Evolutionary conservation across 2,888 invertebrate genomes (phyloP).

Genomic region (Napeogenes inachia): DNA sequence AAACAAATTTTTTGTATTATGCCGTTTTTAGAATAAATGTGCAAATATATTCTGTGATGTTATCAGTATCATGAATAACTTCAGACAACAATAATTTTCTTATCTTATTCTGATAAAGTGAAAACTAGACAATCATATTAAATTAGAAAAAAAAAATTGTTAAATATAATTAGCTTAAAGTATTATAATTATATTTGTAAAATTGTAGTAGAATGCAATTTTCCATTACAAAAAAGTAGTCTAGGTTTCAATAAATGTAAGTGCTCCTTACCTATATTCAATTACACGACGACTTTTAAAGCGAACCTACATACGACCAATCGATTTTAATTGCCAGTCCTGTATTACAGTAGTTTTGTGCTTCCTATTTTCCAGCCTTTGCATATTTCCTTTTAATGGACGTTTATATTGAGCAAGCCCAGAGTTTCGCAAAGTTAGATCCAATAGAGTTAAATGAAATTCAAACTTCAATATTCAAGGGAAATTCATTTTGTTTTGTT

Average conservation of each 20-base stretch:
- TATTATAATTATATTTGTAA: neutral
- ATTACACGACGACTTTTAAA: conserved; percentile 15
- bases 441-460: conserved; percentile 21
- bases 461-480: conserved; percentile 10
- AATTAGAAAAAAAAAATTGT: no score
- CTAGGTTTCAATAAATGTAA: neutral
- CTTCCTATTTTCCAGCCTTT: conserved; percentile 16
- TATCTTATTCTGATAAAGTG: no score
- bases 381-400: conserved; percentile 21
- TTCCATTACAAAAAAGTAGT: neutral
- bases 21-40: no score
- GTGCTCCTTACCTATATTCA: conserved; percentile 1
- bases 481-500: conserved; percentile 9
- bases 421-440: conserved; percentile 15
- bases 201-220: neutral
- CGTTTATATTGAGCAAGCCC: conserved; percentile 23
- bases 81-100: no score
- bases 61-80: no score
- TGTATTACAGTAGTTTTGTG: conserved; percentile 20
- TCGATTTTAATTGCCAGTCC: conserved; percentile 25
- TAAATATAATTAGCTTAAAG: neutral
- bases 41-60: no score
- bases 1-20: no score
- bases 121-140: no score
- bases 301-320: conserved; percentile 19